Evolutionary conservation across 2,797 vertebrate genomes (phyloP), one percentile per base, ranked within the genome.

Genomic region (Mormyrops attenuatus): DNA sequence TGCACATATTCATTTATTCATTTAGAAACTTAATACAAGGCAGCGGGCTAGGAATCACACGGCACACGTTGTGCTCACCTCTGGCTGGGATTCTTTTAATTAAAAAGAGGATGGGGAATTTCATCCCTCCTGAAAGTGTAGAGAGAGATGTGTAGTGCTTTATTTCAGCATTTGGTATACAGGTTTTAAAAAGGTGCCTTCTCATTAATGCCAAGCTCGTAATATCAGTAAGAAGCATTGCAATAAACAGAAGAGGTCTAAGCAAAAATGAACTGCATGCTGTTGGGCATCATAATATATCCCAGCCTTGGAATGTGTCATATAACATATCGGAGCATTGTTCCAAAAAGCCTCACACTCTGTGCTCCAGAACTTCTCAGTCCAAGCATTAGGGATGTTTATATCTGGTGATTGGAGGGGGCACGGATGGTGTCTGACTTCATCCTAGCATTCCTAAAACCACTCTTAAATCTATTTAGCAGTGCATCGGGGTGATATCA

Each of bases 11-110:
- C 93, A 95, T 93, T 94, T 95, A 93, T 94, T 94, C 91, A 93
- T 93, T 94, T 93, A 93, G 93, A 94, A 91, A 93, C 92, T 91
- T 94, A 93, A 94, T 94, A 93, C 93, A 90, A 91, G 90, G 92
- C 89, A 92, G 90, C 90, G 63, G 92, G 91, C 90, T 50, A 90
- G 89, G 92, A 93, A 94, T 94, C 93, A 92, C 90, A 91, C 91
- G 91, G 91, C 91, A 93, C 91, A 91, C 90, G 91, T 15, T 87
- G 91, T 90, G 90, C 91, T 89, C 91, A 89, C 89, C 90, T 92
- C 90, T 91, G 85, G 89, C 92, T 88, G 89, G 86, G 89, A 90
- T 92, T 88, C 34, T 91, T 90, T 91, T 93, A 92, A 93, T 93
- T 93, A 91, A 91, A 91, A 93, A 89, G 89, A 90, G 92, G 88